Percentiles rank a stretch among this genome's conserved stretches.
phyloP scores from a whole-genome alignment of 2,113 vertebrate species.

The Hippocampus mohnikei region DNA sequence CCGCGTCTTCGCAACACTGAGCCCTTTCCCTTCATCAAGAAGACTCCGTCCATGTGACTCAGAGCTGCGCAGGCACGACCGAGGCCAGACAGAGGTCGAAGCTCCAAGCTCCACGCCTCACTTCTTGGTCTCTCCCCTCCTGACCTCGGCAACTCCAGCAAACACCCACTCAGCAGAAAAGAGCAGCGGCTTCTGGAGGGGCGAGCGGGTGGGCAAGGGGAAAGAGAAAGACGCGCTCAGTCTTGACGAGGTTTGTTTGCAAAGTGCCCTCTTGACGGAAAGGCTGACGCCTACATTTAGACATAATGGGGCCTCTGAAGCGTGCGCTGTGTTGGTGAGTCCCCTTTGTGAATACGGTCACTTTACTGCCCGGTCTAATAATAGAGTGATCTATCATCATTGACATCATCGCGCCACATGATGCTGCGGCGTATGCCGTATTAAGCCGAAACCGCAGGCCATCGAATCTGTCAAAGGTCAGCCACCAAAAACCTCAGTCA shows the following conservation, averaged over 20 bases:
- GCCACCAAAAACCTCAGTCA: neutral
- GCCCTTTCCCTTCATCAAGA: constrained; percentile 29
- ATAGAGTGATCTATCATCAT: constrained; percentile 67
- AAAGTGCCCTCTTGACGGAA: constrained; percentile 44
- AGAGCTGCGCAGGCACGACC: constrained; percentile 45
- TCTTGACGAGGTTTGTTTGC: constrained; percentile 52
- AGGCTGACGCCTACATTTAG: constrained; percentile 55
- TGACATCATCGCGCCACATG: constrained; percentile 60
- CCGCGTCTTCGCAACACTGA: constrained; percentile 33
- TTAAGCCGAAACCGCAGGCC: constrained; percentile 7
- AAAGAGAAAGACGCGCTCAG: constrained; percentile 39
- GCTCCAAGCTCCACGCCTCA: constrained; percentile 33
- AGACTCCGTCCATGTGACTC: constrained; percentile 60
- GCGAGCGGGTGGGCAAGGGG: constrained; percentile 7
- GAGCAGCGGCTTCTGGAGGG: constrained; percentile 18
- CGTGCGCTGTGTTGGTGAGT: constrained; percentile 26
- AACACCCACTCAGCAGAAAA: constrained; percentile 69
- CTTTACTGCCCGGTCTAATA: constrained; percentile 56
- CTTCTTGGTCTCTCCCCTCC: constrained; percentile 41
- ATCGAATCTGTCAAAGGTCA: constrained; percentile 1
- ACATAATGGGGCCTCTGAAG: constrained; percentile 72
- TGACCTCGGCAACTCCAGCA: constrained; percentile 59
- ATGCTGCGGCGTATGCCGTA: constrained; percentile 31
- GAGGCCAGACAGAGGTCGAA: constrained; percentile 60
- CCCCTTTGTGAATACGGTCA: constrained; percentile 57